phyloP scores from a whole-genome alignment of 2,888 invertebrate species.

The Megastigmus dorsalis region DNA sequence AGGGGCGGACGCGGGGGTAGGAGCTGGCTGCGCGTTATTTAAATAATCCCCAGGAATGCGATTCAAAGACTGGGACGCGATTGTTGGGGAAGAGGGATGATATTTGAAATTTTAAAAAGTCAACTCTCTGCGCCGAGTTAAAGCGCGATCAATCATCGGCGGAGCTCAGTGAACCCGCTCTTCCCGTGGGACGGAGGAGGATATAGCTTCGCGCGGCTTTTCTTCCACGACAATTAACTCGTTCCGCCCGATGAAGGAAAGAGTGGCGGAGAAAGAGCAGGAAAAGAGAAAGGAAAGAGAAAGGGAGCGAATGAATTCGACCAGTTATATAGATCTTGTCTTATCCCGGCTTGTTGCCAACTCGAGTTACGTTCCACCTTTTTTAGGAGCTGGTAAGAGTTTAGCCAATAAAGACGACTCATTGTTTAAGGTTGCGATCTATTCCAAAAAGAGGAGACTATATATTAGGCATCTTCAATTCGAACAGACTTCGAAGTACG shows the following conservation, averaged over 20 bases:
- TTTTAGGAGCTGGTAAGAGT: neutral
- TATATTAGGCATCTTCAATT: neutral
- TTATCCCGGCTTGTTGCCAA: neutral
- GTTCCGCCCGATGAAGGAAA: neutral
- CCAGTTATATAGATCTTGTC: neutral
- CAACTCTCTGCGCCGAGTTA: neutral
- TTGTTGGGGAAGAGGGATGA: neutral
- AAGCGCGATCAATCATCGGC: constrained; percentile 25
- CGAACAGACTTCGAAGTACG: neutral
- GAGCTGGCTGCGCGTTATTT: neutral
- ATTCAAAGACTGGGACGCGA: no score
- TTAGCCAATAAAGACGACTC: neutral
- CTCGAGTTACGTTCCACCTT: neutral
- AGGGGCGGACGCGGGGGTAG: neutral
- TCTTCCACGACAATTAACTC: constrained; percentile 32
- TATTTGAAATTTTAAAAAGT: constrained; percentile 23
- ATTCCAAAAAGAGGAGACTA: neutral
- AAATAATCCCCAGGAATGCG: constrained; percentile 20
- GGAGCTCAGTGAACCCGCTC: neutral
- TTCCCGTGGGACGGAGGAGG: neutral
- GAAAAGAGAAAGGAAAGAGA: neutral
- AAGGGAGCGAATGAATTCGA: neutral
- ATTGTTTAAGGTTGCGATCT: neutral
- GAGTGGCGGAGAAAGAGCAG: neutral
- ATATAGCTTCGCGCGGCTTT: no score